Evolutionary conservation across 2,113 vertebrate species (phyloP).

Genomic region (Misgurnus mizolepis): DNA sequence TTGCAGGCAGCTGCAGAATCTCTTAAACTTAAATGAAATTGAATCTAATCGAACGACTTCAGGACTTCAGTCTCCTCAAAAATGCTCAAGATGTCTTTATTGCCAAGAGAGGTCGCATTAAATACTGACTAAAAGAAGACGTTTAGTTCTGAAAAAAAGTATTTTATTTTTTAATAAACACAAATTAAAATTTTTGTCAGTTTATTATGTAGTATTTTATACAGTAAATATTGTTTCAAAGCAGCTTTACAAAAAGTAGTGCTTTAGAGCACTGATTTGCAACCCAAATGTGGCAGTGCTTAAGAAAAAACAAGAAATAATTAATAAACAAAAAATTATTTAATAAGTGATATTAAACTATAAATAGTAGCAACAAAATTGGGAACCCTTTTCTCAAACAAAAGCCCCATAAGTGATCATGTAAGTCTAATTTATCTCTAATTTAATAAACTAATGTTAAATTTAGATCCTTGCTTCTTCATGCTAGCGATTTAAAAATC

Average conservation of each 20-base stretch:
- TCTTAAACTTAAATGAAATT: too few species aligned
- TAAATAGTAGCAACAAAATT: not conserved
- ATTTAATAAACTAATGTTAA: slow-evolving; percentile 3
- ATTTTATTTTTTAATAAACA: not conserved
- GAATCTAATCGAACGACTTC: too few species aligned
- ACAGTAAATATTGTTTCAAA: not conserved
- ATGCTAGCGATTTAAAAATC: slow-evolving; percentile 12
- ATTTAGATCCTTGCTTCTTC: slow-evolving; percentile 16
- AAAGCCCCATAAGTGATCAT: not conserved
- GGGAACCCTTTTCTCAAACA: not conserved
- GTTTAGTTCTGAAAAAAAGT: too few species aligned
- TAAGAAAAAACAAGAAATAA: not conserved
- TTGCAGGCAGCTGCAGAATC: too few species aligned
- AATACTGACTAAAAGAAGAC: too few species aligned
- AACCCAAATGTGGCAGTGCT: too few species aligned
- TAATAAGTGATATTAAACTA: not conserved
- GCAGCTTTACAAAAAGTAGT: not conserved
- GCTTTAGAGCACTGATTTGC: not conserved
- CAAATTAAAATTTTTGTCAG: not conserved
- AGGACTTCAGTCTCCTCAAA: too few species aligned
- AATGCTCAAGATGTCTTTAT: too few species aligned
- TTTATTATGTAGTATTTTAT: not conserved
- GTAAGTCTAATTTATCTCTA: not conserved
- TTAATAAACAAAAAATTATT: not conserved
- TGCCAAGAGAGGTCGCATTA: too few species aligned